phyloP scores from a whole-genome alignment of 2,888 invertebrate genomes.

The Caradrina clavipalpis region DNA sequence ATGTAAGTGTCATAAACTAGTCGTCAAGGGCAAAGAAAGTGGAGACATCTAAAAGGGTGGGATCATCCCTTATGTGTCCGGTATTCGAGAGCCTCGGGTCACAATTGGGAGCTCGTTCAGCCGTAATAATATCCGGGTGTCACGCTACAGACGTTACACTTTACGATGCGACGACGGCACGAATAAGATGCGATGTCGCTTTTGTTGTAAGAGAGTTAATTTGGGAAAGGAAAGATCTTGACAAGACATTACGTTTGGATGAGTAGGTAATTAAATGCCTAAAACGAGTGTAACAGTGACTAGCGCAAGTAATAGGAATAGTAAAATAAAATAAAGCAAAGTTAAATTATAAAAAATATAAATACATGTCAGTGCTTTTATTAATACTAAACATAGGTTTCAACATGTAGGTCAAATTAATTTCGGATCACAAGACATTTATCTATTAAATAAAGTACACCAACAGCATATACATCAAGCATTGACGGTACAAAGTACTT shows the following conservation, averaged over 20 bases:
- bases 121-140: slow-evolving; percentile 67
- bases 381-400: too few relatives aligned
- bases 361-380: too few relatives aligned
- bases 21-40: slow-evolving; percentile 36
- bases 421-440: too few relatives aligned
- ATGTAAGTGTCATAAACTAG: slow-evolving; percentile 26
- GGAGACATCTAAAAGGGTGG: slow-evolving; percentile 29
- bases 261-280: too few relatives aligned
- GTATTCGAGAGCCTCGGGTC: slow-evolving; percentile 35
- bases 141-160: slow-evolving; percentile 58
- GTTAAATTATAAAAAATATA: too few relatives aligned
- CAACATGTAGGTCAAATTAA: too few relatives aligned
- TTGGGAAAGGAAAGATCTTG: background rate
- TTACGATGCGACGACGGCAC: slow-evolving; percentile 39
- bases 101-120: slow-evolving; percentile 54
- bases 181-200: background rate
- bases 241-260: background rate
- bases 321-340: too few relatives aligned
- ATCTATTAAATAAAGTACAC: too few relatives aligned
- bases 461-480: too few relatives aligned
- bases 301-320: too few relatives aligned
- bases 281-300: too few relatives aligned
- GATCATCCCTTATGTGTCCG: slow-evolving; percentile 47
- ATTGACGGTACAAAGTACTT: too few relatives aligned
- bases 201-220: background rate